Evolutionary conservation across 2,797 vertebrate genomes (phyloP).

Genomic region (Botia almorhae): DNA sequence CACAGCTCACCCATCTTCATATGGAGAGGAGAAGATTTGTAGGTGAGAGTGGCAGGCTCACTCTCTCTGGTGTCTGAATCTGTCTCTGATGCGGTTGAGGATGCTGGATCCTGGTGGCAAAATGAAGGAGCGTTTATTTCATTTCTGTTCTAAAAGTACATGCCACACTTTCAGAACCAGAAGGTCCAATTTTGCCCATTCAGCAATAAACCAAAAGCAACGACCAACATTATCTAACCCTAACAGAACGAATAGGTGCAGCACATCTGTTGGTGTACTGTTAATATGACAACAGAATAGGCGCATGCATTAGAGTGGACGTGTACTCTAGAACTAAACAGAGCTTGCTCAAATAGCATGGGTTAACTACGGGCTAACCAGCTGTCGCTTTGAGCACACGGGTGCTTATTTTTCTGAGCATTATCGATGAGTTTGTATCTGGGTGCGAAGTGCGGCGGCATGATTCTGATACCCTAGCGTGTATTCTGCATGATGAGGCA

Average conservation of each 20-base stretch:
- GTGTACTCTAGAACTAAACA: conserved; percentile 8
- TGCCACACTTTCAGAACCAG: too few relatives aligned
- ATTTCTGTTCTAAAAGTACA: not conserved
- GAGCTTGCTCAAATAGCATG: not conserved
- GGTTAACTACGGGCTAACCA: not conserved
- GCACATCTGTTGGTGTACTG: not conserved
- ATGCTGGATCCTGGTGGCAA: conserved; percentile 86
- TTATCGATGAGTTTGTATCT: conserved; percentile 28
- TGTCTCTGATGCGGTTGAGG: conserved; percentile 89
- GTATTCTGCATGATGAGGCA: conserved; percentile 19
- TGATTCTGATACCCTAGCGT: not conserved
- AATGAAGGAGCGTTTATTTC: not conserved
- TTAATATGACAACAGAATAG: too few relatives aligned
- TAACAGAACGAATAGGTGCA: too few relatives aligned
- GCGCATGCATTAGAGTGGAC: not conserved
- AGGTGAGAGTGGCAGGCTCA: conserved; percentile 95
- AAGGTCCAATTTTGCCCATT: too few relatives aligned
- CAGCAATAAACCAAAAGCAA: too few relatives aligned
- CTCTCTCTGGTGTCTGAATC: conserved; percentile 92
- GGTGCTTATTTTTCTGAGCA: conserved; percentile 23
- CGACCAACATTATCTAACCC: too few relatives aligned
- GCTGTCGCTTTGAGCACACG: not conserved
- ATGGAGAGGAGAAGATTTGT: conserved; percentile 97
- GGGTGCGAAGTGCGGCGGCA: not conserved
- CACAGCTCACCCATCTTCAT: conserved; percentile 93